These are phyloP conservation scores for Micromesistius poutassou DNA, from an alignment of 2,797 vertebrate genomes.

Conservation along the genomic window DNA sequence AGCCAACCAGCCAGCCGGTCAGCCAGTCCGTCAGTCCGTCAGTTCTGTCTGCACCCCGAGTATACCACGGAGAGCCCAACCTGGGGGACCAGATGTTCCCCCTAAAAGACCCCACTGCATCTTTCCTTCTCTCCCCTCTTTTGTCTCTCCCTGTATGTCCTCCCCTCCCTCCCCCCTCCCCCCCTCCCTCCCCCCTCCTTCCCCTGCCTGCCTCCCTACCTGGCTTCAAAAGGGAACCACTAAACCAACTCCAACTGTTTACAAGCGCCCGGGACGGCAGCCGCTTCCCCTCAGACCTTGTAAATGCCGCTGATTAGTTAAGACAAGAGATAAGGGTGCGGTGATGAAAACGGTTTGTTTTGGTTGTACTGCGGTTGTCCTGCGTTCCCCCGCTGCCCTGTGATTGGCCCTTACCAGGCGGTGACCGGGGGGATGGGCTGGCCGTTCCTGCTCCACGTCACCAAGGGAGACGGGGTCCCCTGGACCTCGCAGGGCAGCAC, in stretches of 20 bases:
- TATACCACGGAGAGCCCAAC: slow-evolving; percentile 35
- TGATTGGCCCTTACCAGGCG: slow-evolving; percentile 72
- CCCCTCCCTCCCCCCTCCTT: neutral
- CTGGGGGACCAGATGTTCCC: slow-evolving; percentile 60
- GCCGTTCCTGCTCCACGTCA: slow-evolving; percentile 82
- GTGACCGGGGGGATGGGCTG: slow-evolving; percentile 71
- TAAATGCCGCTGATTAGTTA: slow-evolving; percentile 34
- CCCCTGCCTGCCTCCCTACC: slow-evolving; percentile 5
- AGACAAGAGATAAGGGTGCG: slow-evolving; percentile 26
- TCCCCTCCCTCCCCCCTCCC: neutral
- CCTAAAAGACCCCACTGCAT: slow-evolving; percentile 25
- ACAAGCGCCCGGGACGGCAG: slow-evolving; percentile 25
- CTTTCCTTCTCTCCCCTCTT: neutral
- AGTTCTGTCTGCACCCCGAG: slow-evolving; percentile 50
- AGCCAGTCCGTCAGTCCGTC: slow-evolving; percentile 42
- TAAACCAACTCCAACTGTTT: slow-evolving; percentile 36
- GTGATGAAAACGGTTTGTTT: slow-evolving; percentile 16
- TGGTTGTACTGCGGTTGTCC: slow-evolving; percentile 23
- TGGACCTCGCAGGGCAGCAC: slow-evolving; percentile 82
- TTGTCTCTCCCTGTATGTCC: neutral
- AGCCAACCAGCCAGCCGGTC: slow-evolving; percentile 43
- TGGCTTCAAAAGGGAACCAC: slow-evolving; percentile 40
- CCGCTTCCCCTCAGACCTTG: slow-evolving; percentile 32
- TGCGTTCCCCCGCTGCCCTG: slow-evolving; percentile 25
- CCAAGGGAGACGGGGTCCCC: slow-evolving; percentile 79